Evolutionary conservation across 2,797 vertebrate genomes (phyloP).

Genomic region (Bradypodion pumilum): DNA sequence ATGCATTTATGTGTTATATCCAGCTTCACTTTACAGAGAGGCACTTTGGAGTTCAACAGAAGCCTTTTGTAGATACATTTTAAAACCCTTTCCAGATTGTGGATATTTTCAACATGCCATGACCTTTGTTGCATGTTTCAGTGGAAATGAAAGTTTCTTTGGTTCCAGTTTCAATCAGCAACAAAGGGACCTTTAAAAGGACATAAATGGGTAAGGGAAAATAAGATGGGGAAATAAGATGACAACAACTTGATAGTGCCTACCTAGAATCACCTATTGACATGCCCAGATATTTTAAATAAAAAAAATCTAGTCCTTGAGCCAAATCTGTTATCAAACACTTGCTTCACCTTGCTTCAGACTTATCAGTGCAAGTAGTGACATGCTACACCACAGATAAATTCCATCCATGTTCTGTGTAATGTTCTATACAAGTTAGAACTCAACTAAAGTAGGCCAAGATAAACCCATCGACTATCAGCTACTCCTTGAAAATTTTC

Average conservation of each 20-base stretch:
- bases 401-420: not conserved
- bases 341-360: not conserved
- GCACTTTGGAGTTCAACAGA: not conserved
- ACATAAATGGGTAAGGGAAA: too few relatives aligned
- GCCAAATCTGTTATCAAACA: not conserved
- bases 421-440: not conserved
- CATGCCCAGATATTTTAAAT: not conserved
- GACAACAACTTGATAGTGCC: not conserved
- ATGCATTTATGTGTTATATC: not conserved
- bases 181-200: not conserved
- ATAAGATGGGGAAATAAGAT: too few relatives aligned
- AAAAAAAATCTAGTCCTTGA: not conserved
- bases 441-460: too few relatives aligned
- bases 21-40: not conserved
- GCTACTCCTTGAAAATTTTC: too few relatives aligned
- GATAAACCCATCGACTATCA: too few relatives aligned
- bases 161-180: not conserved
- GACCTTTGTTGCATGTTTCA: not conserved
- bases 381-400: not conserved
- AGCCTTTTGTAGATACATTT: not conserved
- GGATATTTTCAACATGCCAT: not conserved
- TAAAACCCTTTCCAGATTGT: not conserved
- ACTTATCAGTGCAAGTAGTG: not conserved
- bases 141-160: constrained; percentile 1
- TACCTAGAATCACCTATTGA: not conserved